Percentiles rank a stretch among this genome's conserved stretches.
phyloP scores from a whole-genome alignment of 2,888 invertebrate species.

The Pachydiplax longipennis region DNA sequence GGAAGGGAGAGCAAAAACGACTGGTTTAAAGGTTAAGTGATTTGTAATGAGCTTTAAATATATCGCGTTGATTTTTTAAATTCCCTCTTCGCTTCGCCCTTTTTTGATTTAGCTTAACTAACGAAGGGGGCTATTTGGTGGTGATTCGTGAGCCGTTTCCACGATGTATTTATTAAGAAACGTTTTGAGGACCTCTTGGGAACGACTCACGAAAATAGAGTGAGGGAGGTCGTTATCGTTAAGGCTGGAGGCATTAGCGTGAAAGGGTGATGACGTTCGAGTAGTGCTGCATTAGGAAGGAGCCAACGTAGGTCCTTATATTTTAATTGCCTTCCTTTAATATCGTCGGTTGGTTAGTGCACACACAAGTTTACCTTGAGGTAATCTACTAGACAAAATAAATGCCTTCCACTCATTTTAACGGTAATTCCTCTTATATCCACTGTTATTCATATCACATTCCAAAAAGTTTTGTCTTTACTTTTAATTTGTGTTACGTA shows the following conservation, averaged over 20 bases:
- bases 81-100: not conserved
- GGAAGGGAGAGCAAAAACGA: not conserved
- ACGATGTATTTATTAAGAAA: not conserved
- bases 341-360: no score
- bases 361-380: no score
- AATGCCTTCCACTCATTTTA: no score
- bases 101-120: not conserved
- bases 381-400: no score
- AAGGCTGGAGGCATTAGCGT: not conserved
- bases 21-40: constrained; percentile 32
- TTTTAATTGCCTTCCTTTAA: not conserved
- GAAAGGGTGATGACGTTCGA: not conserved
- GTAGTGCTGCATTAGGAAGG: not conserved
- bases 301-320: not conserved
- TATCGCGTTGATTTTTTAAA: not conserved
- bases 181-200: not conserved
- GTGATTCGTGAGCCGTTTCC: not conserved
- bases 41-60: constrained; percentile 15
- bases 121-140: not conserved
- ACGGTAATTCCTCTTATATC: no score
- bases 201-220: not conserved
- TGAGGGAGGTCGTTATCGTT: not conserved
- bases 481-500: no score
- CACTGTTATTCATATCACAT: no score
- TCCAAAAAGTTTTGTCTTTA: no score